Evolutionary conservation across 1,140 invertebrate genomes (phyloP).

Genomic region (Leptopilina clavipes): DNA sequence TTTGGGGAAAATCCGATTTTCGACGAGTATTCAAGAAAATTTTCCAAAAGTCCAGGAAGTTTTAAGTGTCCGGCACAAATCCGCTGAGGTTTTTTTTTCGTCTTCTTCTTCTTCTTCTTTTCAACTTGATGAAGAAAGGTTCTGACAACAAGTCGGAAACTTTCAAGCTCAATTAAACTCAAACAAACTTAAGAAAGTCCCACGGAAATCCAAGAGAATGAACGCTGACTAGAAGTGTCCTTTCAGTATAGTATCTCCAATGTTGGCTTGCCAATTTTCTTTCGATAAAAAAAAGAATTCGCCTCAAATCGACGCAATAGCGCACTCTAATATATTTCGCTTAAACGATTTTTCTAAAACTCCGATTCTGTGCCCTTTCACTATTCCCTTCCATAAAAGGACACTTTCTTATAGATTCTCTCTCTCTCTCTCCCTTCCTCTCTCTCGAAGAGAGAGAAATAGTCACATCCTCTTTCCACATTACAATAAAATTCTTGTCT

Average conservation of each 20-base stretch:
- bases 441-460: too few relatives aligned
- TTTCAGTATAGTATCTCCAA: conserved; percentile 33
- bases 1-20: too few relatives aligned
- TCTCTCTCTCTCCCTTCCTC: too few relatives aligned
- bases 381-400: conserved; percentile 18
- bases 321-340: background rate
- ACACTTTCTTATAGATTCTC: background rate
- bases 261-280: conserved; percentile 49
- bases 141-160: conserved; percentile 61
- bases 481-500: too few relatives aligned
- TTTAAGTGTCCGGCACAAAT: background rate
- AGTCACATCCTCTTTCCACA: too few relatives aligned
- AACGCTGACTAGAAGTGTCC: conserved; percentile 38
- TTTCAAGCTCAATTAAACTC: conserved; percentile 65
- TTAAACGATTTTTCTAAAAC: conserved; percentile 14
- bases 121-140: conserved; percentile 34
- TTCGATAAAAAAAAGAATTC: conserved; percentile 46
- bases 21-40: background rate
- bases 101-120: too few relatives aligned
- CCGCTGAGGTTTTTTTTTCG: background rate
- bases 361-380: background rate
- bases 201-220: conserved; percentile 44
- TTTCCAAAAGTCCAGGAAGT: background rate
- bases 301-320: background rate
- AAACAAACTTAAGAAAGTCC: conserved; percentile 57